Evolutionary conservation across 2,113 vertebrate genomes (phyloP), one percentile per base, ranked within the genome.

Genomic region (Cyprinodon variegatus): DNA sequence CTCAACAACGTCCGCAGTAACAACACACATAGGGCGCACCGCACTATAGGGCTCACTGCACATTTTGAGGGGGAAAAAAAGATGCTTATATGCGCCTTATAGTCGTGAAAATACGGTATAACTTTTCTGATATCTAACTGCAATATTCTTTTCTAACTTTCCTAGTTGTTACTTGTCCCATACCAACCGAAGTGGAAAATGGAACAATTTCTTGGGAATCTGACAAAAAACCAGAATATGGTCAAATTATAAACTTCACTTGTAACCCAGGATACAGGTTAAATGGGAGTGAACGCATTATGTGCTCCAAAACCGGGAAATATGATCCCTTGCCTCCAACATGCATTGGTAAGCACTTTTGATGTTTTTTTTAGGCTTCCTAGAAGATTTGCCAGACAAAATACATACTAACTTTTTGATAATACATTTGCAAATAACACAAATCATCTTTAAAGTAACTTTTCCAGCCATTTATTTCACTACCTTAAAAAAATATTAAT

Each of bases 301-400:
- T 0, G 15, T 95, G 93, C 65, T 6, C 8, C 0, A 65, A 83
- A 38, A 1, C 8, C 2, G 82, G 91, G 9, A 0, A 10, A 39
- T 95, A 87, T 15, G 12, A 62, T 43, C 57, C 65, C 36, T 0
- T 0, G 13, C 83, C 81, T 66, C 94, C 94, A 38, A 0, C 45
- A 40, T 95, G 94, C 61, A 12, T 66, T 83, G 79, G 93, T 95
- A 62, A 84, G 91, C 60, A 2, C 22, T 48, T 65, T 11, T 70
- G 29, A 40, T 65, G 20, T 22, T n/a, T 17, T 65, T 72, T 11
- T 59, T 53, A 38, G 48, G 15, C 43, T 22, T 40, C 36, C 5
- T 12, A 63, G 38, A 48, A 65, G 0, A 29, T 9, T 67, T 15
- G 38, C 41, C 22, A 69, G 12, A 53, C 17, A 71, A 62, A 1